phyloP scores from a whole-genome alignment of 2,797 vertebrate species.

The Typhlichthys subterraneus region DNA sequence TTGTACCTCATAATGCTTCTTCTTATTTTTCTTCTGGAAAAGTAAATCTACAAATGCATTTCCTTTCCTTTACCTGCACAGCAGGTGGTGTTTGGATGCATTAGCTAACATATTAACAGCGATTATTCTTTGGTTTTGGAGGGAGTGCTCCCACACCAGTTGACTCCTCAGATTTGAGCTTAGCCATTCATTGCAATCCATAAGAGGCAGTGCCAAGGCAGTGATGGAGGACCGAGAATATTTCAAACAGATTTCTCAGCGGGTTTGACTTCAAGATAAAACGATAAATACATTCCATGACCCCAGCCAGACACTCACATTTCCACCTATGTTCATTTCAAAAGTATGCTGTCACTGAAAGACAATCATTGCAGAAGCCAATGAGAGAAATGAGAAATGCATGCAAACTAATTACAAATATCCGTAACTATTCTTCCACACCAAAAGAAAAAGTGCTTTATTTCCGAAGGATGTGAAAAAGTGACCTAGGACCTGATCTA shows the following conservation, averaged over 20 bases:
- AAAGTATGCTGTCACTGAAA: background rate
- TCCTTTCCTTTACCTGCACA: no score
- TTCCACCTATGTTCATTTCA: background rate
- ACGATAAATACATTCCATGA: slow-evolving; percentile 2
- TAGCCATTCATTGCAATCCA: slow-evolving; percentile 43
- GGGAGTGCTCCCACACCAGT: slow-evolving; percentile 25
- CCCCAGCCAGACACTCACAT: slow-evolving; percentile 1
- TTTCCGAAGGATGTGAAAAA: slow-evolving; percentile 40
- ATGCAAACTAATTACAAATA: no score
- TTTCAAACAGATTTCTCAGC: slow-evolving; percentile 26
- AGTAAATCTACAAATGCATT: no score
- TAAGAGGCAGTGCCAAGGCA: slow-evolving; percentile 29
- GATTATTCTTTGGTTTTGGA: slow-evolving; percentile 33
- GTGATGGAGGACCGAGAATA: slow-evolving; percentile 50
- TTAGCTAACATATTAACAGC: background rate
- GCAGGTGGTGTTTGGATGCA: no score
- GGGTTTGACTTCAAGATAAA: slow-evolving; percentile 25
- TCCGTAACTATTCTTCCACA: no score
- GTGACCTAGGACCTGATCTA: slow-evolving; percentile 47
- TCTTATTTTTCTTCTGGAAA: no score
- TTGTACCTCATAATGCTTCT: no score
- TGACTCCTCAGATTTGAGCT: slow-evolving; percentile 41
- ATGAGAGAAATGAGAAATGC: no score
- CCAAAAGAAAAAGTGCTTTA: background rate
- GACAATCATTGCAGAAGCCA: no score